A percentile compares a stretch with the other conserved stretches of the same genome.
These are phyloP conservation scores for Oncorhynchus gorbuscha DNA, from an alignment of 2,113 vertebrate genomes.

Conservation along the genomic window DNA sequence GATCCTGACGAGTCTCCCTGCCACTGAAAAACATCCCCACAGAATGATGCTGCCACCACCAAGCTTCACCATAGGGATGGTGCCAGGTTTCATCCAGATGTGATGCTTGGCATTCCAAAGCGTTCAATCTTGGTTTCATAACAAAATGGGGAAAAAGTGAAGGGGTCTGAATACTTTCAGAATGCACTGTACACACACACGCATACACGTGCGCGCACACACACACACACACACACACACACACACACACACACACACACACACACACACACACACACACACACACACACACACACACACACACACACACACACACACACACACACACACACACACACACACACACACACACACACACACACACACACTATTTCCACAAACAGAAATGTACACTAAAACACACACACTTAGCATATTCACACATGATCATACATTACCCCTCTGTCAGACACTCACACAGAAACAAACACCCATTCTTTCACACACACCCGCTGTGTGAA, in stretches of 20 bases:
- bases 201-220: slow-evolving; percentile 10
- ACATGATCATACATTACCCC: background rate
- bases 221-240: too few relatives aligned
- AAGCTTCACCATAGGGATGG: too few relatives aligned
- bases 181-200: too few relatives aligned
- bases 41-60: too few relatives aligned
- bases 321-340: slow-evolving; percentile 21
- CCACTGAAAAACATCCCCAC: too few relatives aligned
- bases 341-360: slow-evolving; percentile 17
- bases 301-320: slow-evolving; percentile 13
- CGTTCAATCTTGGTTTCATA: too few relatives aligned
- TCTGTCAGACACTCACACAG: background rate
- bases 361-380: slow-evolving; percentile 34
- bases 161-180: too few relatives aligned
- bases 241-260: slow-evolving; percentile 19
- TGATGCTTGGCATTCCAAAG: too few relatives aligned
- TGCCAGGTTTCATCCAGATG: too few relatives aligned
- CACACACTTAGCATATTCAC: slow-evolving; percentile 38
- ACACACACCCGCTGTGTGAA: slow-evolving; percentile 56
- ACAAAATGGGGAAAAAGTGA: too few relatives aligned
- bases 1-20: too few relatives aligned
- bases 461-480: slow-evolving; percentile 30
- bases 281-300: slow-evolving; percentile 15
- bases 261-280: slow-evolving; percentile 13
- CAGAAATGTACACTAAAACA: slow-evolving; percentile 22